Evolutionary conservation across 2,797 vertebrate species (phyloP), one percentile per base, ranked within the genome.

Genomic region (Bucorvus abyssinicus): DNA sequence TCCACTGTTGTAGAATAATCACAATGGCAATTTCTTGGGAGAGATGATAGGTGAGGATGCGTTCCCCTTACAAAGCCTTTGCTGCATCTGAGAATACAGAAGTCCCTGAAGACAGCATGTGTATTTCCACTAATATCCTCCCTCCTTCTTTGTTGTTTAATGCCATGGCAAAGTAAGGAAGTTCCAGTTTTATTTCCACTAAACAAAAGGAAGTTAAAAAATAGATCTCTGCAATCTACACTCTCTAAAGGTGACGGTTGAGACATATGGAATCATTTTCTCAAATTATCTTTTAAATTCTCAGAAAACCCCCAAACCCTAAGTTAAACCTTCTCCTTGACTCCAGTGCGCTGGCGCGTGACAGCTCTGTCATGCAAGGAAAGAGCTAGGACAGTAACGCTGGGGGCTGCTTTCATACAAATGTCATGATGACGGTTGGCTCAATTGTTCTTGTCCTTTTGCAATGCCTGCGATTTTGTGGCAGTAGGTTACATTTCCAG

Each of bases 401-500:
- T 89, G 65, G 30, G 78, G 78, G 55, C 87, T 96, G 80, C 90
- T 87, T 90, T 93, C 60, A 0, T 75, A 20, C 65, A 42, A 88
- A 69, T 95, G 78, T 84, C 70, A 57, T 12, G 64, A 65, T 79
- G 92, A 84, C 56, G 27, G 78, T 87, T 88, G 95, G 85, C 95
- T 96, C 89, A 79, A 84, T 76, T 90, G 19, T 95, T 94, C 91
- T 95, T 96, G 93, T 96, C 95, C 93, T 95, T 95, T 96, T 92
- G 94, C 93, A 95, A 87, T 80, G 71, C 90, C 27, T 40, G 95
- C 50, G 53, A 61, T 84, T 91, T 78, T 85, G 61, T 88, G 93
- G 97, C 97, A 95, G 84, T 98, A 98, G 98, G 98, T 97, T 98
- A 98, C 98, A 95, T 98, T 90, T 98, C 98, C 98, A 98, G 98